phyloP scores from a whole-genome alignment of 1,140 invertebrate genomes.

The Nephila pilipes region DNA sequence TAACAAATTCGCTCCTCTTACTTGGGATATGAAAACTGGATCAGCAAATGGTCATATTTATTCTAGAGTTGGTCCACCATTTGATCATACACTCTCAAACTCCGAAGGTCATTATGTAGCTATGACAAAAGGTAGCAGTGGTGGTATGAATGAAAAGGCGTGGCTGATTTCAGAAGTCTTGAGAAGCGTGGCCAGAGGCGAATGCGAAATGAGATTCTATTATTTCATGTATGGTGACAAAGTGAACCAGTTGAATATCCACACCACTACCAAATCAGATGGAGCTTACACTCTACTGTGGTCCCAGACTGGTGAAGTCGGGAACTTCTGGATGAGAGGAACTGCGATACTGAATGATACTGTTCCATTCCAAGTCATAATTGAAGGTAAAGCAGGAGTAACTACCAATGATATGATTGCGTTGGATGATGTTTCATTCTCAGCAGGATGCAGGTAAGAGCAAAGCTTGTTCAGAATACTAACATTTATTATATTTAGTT shows the following conservation, averaged over 20 bases:
- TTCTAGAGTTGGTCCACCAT: constrained; percentile 71
- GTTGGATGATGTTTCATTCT: constrained; percentile 78
- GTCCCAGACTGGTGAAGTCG: constrained; percentile 31
- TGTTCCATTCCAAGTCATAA: constrained; percentile 75
- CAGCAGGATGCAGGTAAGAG: constrained; percentile 75
- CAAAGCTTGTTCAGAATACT: background rate
- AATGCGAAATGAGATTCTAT: constrained; percentile 79
- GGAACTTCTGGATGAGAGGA: constrained; percentile 75
- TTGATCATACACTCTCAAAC: constrained; percentile 76
- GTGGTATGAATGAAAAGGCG: constrained; percentile 57
- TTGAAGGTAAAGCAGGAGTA: constrained; percentile 74
- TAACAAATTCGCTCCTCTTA: background rate
- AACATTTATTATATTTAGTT: too few species aligned
- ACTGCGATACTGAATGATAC: constrained; percentile 34
- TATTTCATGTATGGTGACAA: constrained; percentile 81
- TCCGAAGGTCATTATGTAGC: constrained; percentile 71
- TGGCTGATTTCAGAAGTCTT: constrained; percentile 75
- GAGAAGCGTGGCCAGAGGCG: background rate
- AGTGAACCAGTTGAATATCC: constrained; percentile 79
- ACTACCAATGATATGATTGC: constrained; percentile 73
- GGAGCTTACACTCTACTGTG: background rate
- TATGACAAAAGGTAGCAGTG: constrained; percentile 4
- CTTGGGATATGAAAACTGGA: constrained; percentile 71
- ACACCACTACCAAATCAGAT: constrained; percentile 71
- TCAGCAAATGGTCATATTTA: background rate